A percentile compares a stretch with the other conserved stretches of the same genome.
Conservation (phyloP, 2,113 vertebrate genomes). For the Nyctereutes procyonoides region DNA sequence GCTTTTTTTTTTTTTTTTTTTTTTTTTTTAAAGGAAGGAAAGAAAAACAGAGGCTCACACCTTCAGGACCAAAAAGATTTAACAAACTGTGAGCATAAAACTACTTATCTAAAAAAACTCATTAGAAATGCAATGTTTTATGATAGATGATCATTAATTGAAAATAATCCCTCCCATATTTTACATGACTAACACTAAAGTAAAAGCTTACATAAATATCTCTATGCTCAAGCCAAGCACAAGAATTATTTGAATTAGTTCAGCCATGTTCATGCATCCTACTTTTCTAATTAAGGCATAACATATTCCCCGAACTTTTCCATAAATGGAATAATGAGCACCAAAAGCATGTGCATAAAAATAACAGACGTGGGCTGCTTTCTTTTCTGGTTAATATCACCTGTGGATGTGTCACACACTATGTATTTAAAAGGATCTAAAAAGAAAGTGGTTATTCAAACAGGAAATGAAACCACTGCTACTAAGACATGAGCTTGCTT, state of each 20-base stretch:
- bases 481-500: constrained; percentile 2
- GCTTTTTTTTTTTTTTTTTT: no score
- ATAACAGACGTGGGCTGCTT: not conserved
- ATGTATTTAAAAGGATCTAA: constrained; percentile 61
- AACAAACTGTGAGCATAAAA: not conserved
- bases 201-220: not conserved
- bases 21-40: not conserved
- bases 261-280: not conserved
- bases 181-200: not conserved
- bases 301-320: not conserved
- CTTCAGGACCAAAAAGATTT: not conserved
- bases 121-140: not conserved
- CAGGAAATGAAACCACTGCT: constrained; percentile 70
- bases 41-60: not conserved
- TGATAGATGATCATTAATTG: not conserved
- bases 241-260: not conserved
- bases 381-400: constrained; percentile 56
- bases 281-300: constrained; percentile 7
- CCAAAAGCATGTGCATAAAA: not conserved
- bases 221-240: not conserved
- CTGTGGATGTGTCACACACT: constrained; percentile 12
- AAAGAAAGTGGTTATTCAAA: constrained; percentile 62
- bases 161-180: not conserved
- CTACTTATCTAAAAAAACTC: not conserved
- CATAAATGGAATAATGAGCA: constrained; percentile 9